Evolutionary conservation across 1,140 invertebrate species (phyloP).

Genomic region (Trichogramma pretiosum): DNA sequence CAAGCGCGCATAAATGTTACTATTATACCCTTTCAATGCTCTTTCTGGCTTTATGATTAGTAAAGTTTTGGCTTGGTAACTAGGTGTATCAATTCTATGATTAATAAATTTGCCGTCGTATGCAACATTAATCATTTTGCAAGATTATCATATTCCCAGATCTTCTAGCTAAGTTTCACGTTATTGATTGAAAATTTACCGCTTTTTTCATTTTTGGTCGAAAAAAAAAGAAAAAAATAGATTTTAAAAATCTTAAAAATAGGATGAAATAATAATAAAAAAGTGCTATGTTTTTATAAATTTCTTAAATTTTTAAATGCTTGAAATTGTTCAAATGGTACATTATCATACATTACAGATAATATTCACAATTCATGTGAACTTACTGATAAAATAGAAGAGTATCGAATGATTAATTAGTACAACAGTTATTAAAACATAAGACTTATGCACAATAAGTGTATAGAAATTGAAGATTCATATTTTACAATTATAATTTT

Average conservation of each 20-base stretch:
- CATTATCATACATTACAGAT: constrained; percentile 21
- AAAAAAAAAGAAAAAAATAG: not conserved
- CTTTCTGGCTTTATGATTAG: constrained; percentile 23
- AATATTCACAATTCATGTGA: constrained; percentile 25
- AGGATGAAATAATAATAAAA: constrained; percentile 1
- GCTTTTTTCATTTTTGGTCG: constrained; percentile 1
- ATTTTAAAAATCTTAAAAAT: constrained; percentile 6
- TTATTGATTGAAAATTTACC: no score
- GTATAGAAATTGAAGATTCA: constrained; percentile 13
- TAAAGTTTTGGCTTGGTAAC: constrained; percentile 40
- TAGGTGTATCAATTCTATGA: constrained; percentile 30
- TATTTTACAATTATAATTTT: constrained; percentile 4
- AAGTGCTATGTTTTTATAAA: not conserved
- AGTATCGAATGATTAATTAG: constrained; percentile 28
- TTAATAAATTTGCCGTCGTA: constrained; percentile 28
- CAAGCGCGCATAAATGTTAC: no score
- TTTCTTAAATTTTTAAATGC: constrained; percentile 23
- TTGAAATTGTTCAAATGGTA: constrained; percentile 22
- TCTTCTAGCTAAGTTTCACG: no score
- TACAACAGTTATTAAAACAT: constrained; percentile 21
- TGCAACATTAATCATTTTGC: no score
- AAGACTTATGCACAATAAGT: constrained; percentile 24
- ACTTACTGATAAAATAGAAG: no score
- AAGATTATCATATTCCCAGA: no score
- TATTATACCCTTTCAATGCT: constrained; percentile 11